A percentile compares a stretch with the other conserved stretches of the same genome.
Conservation (phyloP, 2,797 vertebrate species). For the Chelon labrosus region DNA sequence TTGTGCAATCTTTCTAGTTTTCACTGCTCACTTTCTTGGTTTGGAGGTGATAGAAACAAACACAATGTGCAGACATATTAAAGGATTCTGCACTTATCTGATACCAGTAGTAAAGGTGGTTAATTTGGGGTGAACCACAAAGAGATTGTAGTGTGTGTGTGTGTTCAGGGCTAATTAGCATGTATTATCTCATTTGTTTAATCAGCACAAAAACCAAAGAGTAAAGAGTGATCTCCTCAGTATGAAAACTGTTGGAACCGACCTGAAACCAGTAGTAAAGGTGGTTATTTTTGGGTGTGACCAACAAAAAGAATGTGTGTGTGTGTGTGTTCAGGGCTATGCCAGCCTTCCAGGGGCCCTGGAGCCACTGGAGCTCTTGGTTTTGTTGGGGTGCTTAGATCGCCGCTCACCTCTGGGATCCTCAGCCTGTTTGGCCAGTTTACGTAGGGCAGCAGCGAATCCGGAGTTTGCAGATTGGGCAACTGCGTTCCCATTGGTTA, state of each 20-base stretch:
- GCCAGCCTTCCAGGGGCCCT: not conserved
- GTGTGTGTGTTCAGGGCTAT: constrained; percentile 7
- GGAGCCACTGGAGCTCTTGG: constrained; percentile 9
- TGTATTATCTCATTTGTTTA: no score
- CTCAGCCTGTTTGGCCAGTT: constrained; percentile 98
- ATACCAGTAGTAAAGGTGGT: no score
- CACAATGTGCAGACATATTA: no score
- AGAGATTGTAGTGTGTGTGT: no score
- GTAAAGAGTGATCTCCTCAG: no score
- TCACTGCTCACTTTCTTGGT: no score
- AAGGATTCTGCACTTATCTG: no score
- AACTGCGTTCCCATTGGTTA: constrained; percentile 94
- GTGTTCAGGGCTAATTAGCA: no score
- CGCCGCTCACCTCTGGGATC: constrained; percentile 93
- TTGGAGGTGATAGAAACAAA: no score
- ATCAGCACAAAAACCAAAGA: no score
- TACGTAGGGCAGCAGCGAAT: constrained; percentile 97
- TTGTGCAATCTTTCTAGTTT: no score
- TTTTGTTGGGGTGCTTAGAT: constrained; percentile 12
- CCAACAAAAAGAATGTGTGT: constrained; percentile 20
- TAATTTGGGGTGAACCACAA: no score
- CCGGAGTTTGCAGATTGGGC: constrained; percentile 94
- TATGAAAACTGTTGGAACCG: not conserved
- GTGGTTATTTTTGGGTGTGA: constrained; percentile 18
- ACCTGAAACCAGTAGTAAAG: constrained; percentile 10